These are phyloP conservation scores for Saccostrea glomerata DNA, from an alignment of 1,140 invertebrate species.

Conservation along the genomic window DNA sequence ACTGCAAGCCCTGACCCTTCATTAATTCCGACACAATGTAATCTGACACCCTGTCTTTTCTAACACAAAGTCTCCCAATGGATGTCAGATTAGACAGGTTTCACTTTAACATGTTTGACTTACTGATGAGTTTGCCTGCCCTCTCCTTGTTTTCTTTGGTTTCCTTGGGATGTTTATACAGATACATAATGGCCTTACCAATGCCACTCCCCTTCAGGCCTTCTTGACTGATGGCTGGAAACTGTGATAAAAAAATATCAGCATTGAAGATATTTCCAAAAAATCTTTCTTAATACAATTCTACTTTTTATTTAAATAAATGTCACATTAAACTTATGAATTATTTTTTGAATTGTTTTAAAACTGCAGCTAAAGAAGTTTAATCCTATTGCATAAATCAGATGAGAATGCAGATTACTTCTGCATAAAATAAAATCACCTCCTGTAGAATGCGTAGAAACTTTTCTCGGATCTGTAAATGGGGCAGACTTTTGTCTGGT, in stretches of 20 bases:
- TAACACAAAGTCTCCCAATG: no score
- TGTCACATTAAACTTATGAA: no score
- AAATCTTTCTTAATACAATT: not conserved
- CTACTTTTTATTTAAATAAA: no score
- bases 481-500: slow-evolving; percentile 96
- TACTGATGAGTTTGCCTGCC: slow-evolving; percentile 94
- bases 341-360: no score
- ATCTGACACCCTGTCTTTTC: no score
- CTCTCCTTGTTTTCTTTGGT: slow-evolving; percentile 94
- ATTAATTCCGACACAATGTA: no score
- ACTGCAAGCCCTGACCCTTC: no score
- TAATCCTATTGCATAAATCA: no score
- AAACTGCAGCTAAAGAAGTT: no score
- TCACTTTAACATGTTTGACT: slow-evolving; percentile 49
- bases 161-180: slow-evolving; percentile 99
- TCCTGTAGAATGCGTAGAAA: slow-evolving; percentile 92
- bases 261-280: not conserved
- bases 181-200: slow-evolving; percentile 99
- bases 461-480: slow-evolving; percentile 92
- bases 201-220: slow-evolving; percentile 96
- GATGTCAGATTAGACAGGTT: no score
- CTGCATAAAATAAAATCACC: slow-evolving; percentile 80
- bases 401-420: no score
- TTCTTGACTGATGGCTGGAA: slow-evolving; percentile 92
- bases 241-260: slow-evolving; percentile 82